Evolutionary conservation across 2,888 invertebrate genomes (phyloP).

Genomic region (Dioctria rufipes): DNA sequence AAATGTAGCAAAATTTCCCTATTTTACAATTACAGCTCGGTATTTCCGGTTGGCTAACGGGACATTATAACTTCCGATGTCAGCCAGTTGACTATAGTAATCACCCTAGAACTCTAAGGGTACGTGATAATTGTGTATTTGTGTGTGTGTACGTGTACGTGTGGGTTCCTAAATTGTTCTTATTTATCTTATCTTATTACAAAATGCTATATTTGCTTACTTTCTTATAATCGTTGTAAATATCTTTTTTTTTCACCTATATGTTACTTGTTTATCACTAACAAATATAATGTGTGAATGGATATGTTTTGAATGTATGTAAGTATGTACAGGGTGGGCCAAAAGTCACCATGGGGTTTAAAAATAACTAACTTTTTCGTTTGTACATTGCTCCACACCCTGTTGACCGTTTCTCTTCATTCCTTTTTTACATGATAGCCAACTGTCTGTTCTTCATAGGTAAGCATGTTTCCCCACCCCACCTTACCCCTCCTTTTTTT

Average conservation of each 20-base stretch:
- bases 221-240: not conserved
- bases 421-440: too few relatives aligned
- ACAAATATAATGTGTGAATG: not conserved
- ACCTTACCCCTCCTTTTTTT: too few relatives aligned
- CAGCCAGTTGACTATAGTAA: conserved; percentile 97
- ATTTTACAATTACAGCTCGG: conserved; percentile 78
- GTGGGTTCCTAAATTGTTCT: conserved; percentile 13
- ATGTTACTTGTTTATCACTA: not conserved
- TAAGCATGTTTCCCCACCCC: too few relatives aligned
- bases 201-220: not conserved
- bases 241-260: not conserved
- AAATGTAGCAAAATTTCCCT: conserved; percentile 45
- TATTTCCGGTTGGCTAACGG: conserved; percentile 94
- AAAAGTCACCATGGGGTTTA: too few relatives aligned
- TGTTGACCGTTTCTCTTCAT: too few relatives aligned
- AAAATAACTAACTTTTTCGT: too few relatives aligned
- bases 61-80: conserved; percentile 95
- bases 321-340: too few relatives aligned
- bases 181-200: not conserved
- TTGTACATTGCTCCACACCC: too few relatives aligned
- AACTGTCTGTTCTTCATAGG: too few relatives aligned
- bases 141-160: conserved; percentile 28
- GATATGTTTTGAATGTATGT: not conserved
- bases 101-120: conserved; percentile 91
- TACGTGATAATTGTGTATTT: conserved; percentile 72